Percentiles rank a stretch among this genome's conserved stretches.
phyloP scores from a whole-genome alignment of 1,140 invertebrate genomes.

The Dendrolimus punctatus region DNA sequence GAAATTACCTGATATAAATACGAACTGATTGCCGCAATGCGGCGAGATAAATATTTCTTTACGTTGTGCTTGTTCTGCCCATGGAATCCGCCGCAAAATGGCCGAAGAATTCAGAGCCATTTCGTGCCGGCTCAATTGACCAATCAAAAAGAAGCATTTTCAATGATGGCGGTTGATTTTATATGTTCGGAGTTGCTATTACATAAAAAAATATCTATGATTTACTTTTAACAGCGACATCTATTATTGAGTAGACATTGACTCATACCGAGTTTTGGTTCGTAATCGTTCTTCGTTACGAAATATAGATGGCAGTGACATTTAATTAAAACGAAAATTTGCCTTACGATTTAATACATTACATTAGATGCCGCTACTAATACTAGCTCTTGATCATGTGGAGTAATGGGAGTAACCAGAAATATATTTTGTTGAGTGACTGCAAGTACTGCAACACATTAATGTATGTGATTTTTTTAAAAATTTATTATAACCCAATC shows the following conservation, averaged over 20 bases:
- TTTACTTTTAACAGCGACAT: constrained; percentile 8
- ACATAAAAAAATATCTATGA: constrained; percentile 16
- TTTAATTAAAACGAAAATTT: too few relatives aligned
- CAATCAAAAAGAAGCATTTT: constrained; percentile 59
- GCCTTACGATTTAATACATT: too few relatives aligned
- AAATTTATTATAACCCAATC: too few relatives aligned
- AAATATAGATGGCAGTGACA: constrained; percentile 5
- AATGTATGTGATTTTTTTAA: too few relatives aligned
- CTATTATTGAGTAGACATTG: constrained; percentile 13
- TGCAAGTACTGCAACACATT: too few relatives aligned
- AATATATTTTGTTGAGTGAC: too few relatives aligned
- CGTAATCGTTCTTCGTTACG: background rate
- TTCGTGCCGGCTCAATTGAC: constrained; percentile 22
- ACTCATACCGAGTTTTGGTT: too few relatives aligned
- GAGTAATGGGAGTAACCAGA: too few relatives aligned
- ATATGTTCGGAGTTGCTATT: constrained; percentile 40
- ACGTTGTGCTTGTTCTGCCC: constrained; percentile 3
- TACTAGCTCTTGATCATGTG: too few relatives aligned
- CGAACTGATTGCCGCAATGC: constrained; percentile 46
- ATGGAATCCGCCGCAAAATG: constrained; percentile 41
- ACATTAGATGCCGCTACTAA: too few relatives aligned
- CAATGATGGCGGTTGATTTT: constrained; percentile 38
- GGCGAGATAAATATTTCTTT: constrained; percentile 32
- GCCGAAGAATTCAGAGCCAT: constrained; percentile 27
- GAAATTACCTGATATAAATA: constrained; percentile 37